Base-by-base conservation (phyloP, 2,797 vertebrate genomes). In the Tenualosa ilisha region DNA sequence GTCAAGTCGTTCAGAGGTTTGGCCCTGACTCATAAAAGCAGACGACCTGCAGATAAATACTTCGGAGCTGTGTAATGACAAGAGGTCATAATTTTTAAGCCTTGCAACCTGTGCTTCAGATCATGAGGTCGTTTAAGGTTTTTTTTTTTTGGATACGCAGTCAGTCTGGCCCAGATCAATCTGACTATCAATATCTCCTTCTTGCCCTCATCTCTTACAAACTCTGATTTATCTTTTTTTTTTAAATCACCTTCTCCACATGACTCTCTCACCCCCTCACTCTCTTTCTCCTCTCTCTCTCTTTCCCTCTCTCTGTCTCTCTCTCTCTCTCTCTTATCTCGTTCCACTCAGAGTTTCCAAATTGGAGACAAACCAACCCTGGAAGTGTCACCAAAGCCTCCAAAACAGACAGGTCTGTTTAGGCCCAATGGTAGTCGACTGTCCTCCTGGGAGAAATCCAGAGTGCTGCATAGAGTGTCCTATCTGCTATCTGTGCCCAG, bases 21-120 rank as follows among this genome's bases (percentile, higher is more conserved):
- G 72, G 37, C 37, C 20, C 72, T 43, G 17, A 40, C 72, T 79
- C 37, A 22, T 79, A 79, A 79, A 79, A 79, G 37, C 8, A 40
- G 72, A 79, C 72, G 1, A 79, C 72, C 72, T 9, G 72, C 40
- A 79, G 72, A 79, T 79, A 46, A 79, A 79, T 79, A 79, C 72
- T 46, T 79, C 46, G 72, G 72, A 46, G 72, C 72, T 79, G 72
- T 43, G 72, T 79, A 79, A 79, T 79, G 72, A 79, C 72, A 79
- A 40, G 17, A 75, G 72, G 37, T 43, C 68, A 75, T 75, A 6
- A 75, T 40, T 72, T 72, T 72, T 40, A 37, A 26, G 26, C 12
- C 26, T 72, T 72, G 65, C 65, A 72, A 72, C 26, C 65, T 72
- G 31, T 72, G 65, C 65, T 12, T 72, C 31, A 72, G 26, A 37